Evolutionary conservation across 2,797 vertebrate species (phyloP).

Genomic region (Oreochromis mossambicus): DNA sequence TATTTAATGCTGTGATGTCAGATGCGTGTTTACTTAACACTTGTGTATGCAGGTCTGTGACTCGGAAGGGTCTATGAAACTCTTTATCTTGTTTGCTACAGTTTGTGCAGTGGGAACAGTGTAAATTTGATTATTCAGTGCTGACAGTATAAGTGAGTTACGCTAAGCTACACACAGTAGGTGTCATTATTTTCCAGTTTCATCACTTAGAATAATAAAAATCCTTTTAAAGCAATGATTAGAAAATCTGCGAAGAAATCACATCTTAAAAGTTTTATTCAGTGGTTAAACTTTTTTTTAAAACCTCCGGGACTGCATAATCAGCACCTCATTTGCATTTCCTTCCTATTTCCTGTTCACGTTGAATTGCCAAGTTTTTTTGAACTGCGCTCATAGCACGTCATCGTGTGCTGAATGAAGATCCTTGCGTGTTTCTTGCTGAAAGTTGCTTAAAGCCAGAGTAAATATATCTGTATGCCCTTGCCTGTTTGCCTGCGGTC

Average conservation of each 20-base stretch:
- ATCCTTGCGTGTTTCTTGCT: not conserved
- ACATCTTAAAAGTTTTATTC: not conserved
- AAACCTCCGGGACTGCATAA: not conserved
- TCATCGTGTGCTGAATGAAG: not conserved
- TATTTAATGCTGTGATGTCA: not conserved
- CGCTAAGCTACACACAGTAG: not conserved
- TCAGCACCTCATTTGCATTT: constrained; percentile 5
- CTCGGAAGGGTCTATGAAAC: not conserved
- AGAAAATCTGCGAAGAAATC: not conserved
- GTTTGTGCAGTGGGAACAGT: not conserved
- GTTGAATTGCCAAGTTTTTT: not conserved
- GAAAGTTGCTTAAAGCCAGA: not conserved
- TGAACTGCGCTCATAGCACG: not conserved
- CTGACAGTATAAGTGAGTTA: not conserved
- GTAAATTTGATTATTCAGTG: not conserved
- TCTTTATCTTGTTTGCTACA: not conserved
- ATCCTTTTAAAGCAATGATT: not conserved
- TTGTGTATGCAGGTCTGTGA: not conserved
- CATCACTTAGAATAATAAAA: not conserved
- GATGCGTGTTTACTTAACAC: not conserved
- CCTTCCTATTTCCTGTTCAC: not conserved
- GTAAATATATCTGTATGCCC: constrained; percentile 6
- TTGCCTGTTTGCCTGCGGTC: not conserved
- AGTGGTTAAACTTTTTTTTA: not conserved
- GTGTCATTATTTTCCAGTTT: not conserved